Evolutionary conservation across 2,888 invertebrate genomes (phyloP), one percentile per base, ranked within the genome.

Genomic region (Platerodrilus igneus): DNA sequence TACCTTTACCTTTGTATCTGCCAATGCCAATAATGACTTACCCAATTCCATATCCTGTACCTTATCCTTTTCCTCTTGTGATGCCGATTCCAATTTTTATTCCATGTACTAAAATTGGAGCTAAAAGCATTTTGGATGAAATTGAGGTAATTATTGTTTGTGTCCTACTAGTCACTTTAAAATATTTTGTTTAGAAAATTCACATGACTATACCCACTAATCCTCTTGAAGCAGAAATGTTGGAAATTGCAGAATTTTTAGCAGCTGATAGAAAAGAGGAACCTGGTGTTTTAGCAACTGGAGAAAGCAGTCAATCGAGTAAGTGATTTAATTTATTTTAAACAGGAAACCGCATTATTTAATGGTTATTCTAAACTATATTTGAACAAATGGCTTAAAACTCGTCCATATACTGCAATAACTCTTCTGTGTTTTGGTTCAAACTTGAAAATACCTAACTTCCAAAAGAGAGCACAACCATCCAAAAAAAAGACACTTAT

Each of bases 161-260:
- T 27, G 4, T 13, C 30, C 27, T 23, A 20, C 28, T 40, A 13
- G 21, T n/a, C 14, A 28, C 2, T n/a, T 16, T 7, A 21, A 18
- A 8, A 5, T 16, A 22, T 28, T 19, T 32, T 21, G 21, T 56
- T 29, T 44, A 70, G 62, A 85, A 84, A 67, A 88, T 91, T 50
- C 86, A 87, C 60, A 89, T 91, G 50, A 88, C 89, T 67, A 88
- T 89, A 70, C 92, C 92, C 0, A 79, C 87, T 7, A 91, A 93
- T 78, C 92, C 93, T 1, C 86, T 88, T 52, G 92, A 93, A 68
- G 92, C 92, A 0, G 93, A 93, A 61, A 63, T 93, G 41, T 70
- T 93, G 9, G 89, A 91, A 87, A 92, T 93, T 91, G 93, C 93
- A 0, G 92, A 92, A 65, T 87, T 91, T 82, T 90, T 92, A 2